Conservation (phyloP, 2,888 invertebrate species). For the Oscheius onirici region DNA sequence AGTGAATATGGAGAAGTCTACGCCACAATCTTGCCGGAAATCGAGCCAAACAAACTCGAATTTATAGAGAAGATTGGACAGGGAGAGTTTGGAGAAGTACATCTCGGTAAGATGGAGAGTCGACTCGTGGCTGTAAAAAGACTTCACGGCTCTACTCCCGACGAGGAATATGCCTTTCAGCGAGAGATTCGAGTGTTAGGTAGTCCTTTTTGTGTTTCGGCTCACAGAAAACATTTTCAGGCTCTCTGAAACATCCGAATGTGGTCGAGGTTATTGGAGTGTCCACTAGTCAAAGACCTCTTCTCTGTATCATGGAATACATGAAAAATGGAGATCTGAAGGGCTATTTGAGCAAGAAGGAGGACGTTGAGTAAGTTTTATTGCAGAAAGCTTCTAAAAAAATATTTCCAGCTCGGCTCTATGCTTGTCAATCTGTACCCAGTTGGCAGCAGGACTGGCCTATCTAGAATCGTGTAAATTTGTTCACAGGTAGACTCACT, state of each 20-base stretch:
- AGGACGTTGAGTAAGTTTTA: conserved; percentile 43
- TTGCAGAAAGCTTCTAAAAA: not conserved
- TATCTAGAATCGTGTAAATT: conserved; percentile 88
- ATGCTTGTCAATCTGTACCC: conserved; percentile 61
- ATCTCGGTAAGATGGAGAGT: conserved; percentile 57
- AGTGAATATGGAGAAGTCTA: conserved; percentile 60
- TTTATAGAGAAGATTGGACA: conserved; percentile 81
- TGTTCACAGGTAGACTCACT: conserved; percentile 80
- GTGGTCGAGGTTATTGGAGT: conserved; percentile 64
- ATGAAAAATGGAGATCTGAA: conserved; percentile 87
- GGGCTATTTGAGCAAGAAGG: conserved; percentile 74
- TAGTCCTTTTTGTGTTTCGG: too few species aligned
- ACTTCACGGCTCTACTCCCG: conserved; percentile 46
- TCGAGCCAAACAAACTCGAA: conserved; percentile 75
- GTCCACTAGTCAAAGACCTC: conserved; percentile 73
- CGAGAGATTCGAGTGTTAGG: conserved; percentile 59
- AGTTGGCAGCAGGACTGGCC: conserved; percentile 89
- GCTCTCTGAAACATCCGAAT: conserved; percentile 62
- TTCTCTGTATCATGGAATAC: conserved; percentile 88
- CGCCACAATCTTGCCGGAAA: conserved; percentile 54
- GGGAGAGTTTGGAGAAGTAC: conserved; percentile 60
- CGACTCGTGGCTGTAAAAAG: conserved; percentile 56
- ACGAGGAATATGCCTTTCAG: conserved; percentile 57
- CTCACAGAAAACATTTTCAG: conserved; percentile 31
- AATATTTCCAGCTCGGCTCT: conserved; percentile 37